A percentile compares a stretch with the other conserved stretches of the same genome.
Evolutionary conservation across 2,797 vertebrate genomes (phyloP).

Genomic region (Podarcis siculus): DNA sequence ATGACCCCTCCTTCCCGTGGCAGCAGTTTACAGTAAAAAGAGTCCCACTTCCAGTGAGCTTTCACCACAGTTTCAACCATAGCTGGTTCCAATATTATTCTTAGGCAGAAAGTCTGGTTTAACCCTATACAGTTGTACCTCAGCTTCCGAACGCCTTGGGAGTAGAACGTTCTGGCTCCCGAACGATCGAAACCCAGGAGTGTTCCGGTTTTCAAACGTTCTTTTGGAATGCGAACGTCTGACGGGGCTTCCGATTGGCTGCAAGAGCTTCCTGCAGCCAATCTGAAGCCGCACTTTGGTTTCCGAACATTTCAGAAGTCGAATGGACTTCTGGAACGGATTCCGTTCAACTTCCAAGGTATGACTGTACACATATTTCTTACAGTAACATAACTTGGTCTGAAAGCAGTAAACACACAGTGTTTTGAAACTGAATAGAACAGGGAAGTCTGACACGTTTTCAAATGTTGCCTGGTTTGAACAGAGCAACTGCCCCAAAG

Average conservation of each 20-base stretch:
- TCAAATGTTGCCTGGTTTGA: not conserved
- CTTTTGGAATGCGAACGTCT: too few species aligned
- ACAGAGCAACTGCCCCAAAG: not conserved
- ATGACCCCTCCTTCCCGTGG: not conserved
- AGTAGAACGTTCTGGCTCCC: too few species aligned
- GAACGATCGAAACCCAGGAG: too few species aligned
- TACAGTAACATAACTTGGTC: not conserved
- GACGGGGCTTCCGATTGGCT: too few species aligned
- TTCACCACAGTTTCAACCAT: not conserved
- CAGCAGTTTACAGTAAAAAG: not conserved
- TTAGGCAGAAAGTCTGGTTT: not conserved
- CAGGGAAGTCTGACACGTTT: not conserved
- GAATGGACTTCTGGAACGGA: too few species aligned
- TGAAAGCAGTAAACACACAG: not conserved
- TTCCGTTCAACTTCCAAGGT: not conserved
- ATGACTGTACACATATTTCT: not conserved
- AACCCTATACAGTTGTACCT: not conserved
- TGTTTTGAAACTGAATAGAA: not conserved
- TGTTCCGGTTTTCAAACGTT: too few species aligned
- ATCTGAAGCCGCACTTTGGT: too few species aligned
- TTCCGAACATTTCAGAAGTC: too few species aligned
- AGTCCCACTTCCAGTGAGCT: not conserved
- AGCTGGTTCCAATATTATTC: not conserved
- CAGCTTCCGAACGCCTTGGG: too few species aligned
- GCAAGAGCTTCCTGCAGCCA: too few species aligned